phyloP scores from a whole-genome alignment of 2,888 invertebrate genomes.

The Cephonodes hylas region DNA sequence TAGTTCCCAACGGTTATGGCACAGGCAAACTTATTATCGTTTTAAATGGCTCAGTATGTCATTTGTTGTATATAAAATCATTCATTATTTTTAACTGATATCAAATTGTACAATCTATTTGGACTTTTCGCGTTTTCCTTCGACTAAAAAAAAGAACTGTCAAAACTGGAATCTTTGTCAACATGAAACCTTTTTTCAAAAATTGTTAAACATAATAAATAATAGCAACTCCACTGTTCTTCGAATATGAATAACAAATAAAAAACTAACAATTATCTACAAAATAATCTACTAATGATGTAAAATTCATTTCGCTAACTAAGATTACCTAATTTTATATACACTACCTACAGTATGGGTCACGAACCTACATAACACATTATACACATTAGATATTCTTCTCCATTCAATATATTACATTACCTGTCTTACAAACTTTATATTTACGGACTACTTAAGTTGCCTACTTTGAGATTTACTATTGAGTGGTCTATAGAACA shows the following conservation, averaged over 20 bases:
- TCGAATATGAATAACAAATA: not conserved
- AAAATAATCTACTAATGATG: not conserved
- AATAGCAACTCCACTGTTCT: not conserved
- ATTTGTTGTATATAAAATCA: slow-evolving; percentile 34
- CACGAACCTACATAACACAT: not conserved
- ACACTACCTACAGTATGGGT: not conserved
- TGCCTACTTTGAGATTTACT: not conserved
- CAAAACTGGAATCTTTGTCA: too few species aligned
- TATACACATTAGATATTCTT: not conserved
- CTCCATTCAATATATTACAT: not conserved
- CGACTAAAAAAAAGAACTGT: too few species aligned
- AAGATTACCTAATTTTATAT: not conserved
- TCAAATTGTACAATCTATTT: slow-evolving; percentile 24
- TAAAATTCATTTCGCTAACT: not conserved
- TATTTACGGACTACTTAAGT: not conserved
- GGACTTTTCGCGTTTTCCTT: slow-evolving; percentile 23
- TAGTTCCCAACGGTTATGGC: slow-evolving; percentile 49
- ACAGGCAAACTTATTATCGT: slow-evolving; percentile 51
- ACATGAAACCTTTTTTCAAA: too few species aligned
- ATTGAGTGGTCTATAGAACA: not conserved
- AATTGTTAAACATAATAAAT: not conserved
- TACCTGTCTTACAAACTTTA: not conserved
- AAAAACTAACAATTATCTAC: not conserved
- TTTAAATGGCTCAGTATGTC: slow-evolving; percentile 42
- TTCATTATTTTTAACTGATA: slow-evolving; percentile 25